Evolutionary conservation across 2,113 vertebrate species (phyloP).

Genomic region (Gobiocypris rarus): DNA sequence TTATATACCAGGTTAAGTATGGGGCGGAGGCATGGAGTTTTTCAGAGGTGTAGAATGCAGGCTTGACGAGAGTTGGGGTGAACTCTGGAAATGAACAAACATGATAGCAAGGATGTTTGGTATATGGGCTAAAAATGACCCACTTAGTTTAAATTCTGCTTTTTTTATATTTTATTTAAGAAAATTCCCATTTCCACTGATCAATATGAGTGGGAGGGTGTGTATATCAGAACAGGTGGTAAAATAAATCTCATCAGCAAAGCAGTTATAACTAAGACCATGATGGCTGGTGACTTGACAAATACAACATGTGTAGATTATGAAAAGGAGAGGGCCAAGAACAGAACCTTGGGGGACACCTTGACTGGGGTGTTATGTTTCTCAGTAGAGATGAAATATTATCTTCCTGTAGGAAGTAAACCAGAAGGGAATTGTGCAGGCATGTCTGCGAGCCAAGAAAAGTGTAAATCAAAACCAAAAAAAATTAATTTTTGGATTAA

Average conservation of each 20-base stretch:
- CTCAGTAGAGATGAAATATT: not conserved
- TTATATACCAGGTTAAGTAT: constrained; percentile 15
- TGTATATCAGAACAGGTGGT: not conserved
- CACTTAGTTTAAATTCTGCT: not conserved
- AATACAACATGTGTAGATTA: not conserved
- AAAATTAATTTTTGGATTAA: not conserved
- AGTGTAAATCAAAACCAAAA: not conserved
- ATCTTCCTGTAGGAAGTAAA: not conserved
- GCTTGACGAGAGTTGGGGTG: not conserved
- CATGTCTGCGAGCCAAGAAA: not conserved
- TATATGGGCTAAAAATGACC: not conserved
- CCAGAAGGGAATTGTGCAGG: not conserved
- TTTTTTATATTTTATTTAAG: not conserved
- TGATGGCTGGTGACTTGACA: not conserved
- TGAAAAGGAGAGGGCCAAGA: not conserved
- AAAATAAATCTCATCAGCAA: constrained; percentile 6
- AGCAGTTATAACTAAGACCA: not conserved
- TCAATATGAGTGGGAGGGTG: not conserved
- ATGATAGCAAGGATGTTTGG: not conserved
- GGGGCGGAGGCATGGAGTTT: not conserved
- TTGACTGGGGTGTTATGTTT: not conserved
- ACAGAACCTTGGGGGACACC: constrained; percentile 7
- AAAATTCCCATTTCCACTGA: not conserved
- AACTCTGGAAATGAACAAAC: not conserved
- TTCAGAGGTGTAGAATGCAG: not conserved